phyloP scores from a whole-genome alignment of 1,140 invertebrate genomes.

The Bicyclus anynana region DNA sequence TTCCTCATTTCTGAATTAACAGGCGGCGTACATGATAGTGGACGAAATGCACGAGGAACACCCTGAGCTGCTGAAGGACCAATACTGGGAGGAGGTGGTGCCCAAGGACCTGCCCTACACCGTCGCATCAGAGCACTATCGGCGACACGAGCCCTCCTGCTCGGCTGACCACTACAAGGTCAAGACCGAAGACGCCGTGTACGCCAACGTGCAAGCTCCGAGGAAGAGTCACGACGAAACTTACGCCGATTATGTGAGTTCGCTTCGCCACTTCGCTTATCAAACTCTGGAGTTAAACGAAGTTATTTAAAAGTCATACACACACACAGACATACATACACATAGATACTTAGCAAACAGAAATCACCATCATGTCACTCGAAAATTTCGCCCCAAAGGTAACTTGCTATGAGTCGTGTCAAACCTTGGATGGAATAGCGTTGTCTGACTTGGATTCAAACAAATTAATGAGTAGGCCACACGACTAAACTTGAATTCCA shows the following conservation, averaged over 20 bases:
- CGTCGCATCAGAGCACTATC: conserved; percentile 89
- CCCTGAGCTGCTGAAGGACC: conserved; percentile 90
- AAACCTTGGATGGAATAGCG: too few species aligned
- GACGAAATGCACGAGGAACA: conserved; percentile 95
- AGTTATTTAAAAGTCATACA: too few species aligned
- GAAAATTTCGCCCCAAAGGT: too few species aligned
- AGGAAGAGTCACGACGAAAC: conserved; percentile 86
- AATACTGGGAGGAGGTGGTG: conserved; percentile 94
- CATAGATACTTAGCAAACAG: too few species aligned
- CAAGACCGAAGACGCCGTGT: conserved; percentile 88
- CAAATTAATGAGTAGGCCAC: too few species aligned
- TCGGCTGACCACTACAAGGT: conserved; percentile 91
- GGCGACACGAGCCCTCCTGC: conserved; percentile 88
- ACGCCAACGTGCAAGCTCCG: conserved; percentile 82
- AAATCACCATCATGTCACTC: too few species aligned
- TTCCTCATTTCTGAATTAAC: conserved; percentile 27
- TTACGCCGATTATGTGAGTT: conserved; percentile 90
- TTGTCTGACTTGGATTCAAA: too few species aligned
- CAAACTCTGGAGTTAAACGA: too few species aligned
- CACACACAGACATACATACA: too few species aligned
- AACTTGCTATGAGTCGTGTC: too few species aligned
- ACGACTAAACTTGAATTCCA: too few species aligned
- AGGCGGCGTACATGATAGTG: conserved; percentile 94
- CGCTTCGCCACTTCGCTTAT: too few species aligned
- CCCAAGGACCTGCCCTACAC: conserved; percentile 92